Percentiles rank a stretch among this genome's conserved stretches.
Conservation (phyloP, 2,797 vertebrate species). For the Sandelia bainsii region DNA sequence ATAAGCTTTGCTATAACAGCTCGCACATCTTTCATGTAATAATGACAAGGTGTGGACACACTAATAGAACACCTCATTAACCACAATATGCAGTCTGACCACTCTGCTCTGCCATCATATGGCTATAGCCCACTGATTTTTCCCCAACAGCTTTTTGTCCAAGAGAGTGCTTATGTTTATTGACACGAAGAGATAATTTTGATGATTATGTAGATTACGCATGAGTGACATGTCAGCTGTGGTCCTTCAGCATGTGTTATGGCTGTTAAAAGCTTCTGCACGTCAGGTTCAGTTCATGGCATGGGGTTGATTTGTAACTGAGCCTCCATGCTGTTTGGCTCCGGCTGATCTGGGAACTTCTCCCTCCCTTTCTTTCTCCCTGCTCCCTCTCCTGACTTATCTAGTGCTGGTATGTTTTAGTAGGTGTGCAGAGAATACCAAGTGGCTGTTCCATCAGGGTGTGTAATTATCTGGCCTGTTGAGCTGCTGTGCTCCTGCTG, state of each 20-base stretch:
- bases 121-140: conserved; percentile 5
- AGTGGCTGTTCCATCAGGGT: conserved; percentile 74
- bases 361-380: conserved; percentile 22
- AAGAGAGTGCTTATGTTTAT: neutral
- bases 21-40: conserved; percentile 16
- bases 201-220: conserved; percentile 11
- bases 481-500: conserved; percentile 61
- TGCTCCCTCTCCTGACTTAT: conserved; percentile 58
- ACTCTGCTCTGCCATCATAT: neutral
- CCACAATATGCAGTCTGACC: conserved; percentile 15
- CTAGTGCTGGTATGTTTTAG: conserved; percentile 77
- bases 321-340: conserved; percentile 32
- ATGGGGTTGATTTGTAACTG: conserved; percentile 46
- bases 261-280: conserved; percentile 18
- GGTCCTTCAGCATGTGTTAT: conserved; percentile 6
- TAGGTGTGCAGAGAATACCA: conserved; percentile 83
- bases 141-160: conserved; percentile 8
- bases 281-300: conserved; percentile 25
- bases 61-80: conserved; percentile 17
- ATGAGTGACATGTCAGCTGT: conserved; percentile 13
- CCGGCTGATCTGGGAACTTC: conserved; percentile 38
- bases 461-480: conserved; percentile 81
- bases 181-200: neutral
- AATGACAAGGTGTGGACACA: conserved; percentile 35
- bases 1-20: conserved; percentile 7